Evolutionary conservation across 2,797 vertebrate species (phyloP), one percentile per base, ranked within the genome.

Genomic region (Falco concolor): DNA sequence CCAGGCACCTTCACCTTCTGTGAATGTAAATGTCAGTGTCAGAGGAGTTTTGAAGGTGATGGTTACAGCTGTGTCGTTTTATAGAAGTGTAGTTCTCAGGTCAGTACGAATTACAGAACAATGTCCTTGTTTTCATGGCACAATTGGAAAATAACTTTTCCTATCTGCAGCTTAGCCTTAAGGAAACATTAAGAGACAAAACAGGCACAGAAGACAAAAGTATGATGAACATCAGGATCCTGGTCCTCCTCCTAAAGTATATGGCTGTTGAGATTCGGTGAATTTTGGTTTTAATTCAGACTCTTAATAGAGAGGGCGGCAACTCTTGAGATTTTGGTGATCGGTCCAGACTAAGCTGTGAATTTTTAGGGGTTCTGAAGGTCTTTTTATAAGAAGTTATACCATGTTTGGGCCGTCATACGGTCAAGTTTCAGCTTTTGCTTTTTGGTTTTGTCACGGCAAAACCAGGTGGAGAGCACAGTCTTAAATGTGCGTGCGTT

Each of bases 401-500:
- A 25, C 8, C 5, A 4, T 19, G 2, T 64, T 18, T 59, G 45
- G 49, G 30, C 19, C 32, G 8, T 27, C 5, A 16, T 32, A 8
- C 52, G 75, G 38, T 59, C 13, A 5, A 0, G 4, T 64, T n/a
- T 47, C 54, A 72, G 44, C 54, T 38, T 36, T 47, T 44, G 25
- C 45, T 38, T 25, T 42, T 73, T 8, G 11, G 22, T 78, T 52
- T 10, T 13, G 38, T 68, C 23, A 11, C 18, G 30, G 12, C 61
- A 65, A n/a, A 50, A 30, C 21, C 49, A 22, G 49, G 3, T 30
- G 20, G 44, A 23, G n/a, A 15, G 44, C 27, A 42, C 28, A 40
- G 50, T 28, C 34, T 47, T 18, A 2, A 22, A 0, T 2, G 8
- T 2, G 50, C 2, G 0, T 68, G 60, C 15, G 2, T 78, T 87